Evolutionary conservation across 2,113 vertebrate species (phyloP).

Genomic region (Typhlomys cinereus): DNA sequence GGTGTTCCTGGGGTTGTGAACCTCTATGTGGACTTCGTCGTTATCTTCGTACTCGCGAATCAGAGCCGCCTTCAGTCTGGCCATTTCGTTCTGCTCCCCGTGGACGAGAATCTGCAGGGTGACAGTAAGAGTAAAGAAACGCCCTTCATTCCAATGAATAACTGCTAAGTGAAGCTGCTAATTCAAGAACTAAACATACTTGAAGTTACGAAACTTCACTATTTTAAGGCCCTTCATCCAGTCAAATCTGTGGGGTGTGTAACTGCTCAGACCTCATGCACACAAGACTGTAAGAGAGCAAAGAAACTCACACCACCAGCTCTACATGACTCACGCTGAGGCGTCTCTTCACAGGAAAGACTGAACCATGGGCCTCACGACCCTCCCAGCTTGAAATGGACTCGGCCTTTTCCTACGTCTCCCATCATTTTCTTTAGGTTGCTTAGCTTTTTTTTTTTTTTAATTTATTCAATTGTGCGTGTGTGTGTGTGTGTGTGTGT

Average conservation of each 20-base stretch:
- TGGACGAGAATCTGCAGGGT: conserved; percentile 93
- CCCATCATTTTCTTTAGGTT: neutral
- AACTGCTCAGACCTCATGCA: neutral
- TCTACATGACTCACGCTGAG: neutral
- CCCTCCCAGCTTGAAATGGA: neutral
- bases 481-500: no score
- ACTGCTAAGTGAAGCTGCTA: neutral
- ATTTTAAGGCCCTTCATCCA: neutral
- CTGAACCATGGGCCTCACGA: neutral
- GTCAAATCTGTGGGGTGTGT: neutral
- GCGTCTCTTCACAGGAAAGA: neutral
- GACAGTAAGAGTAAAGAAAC: neutral
- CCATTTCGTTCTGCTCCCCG: conserved; percentile 99
- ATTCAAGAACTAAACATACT: neutral
- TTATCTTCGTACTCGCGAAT: conserved; percentile 99
- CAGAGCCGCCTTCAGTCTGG: conserved; percentile 95
- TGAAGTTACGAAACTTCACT: neutral
- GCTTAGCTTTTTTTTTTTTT: neutral
- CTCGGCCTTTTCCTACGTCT: neutral
- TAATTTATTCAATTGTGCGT: no score
- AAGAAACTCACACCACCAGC: neutral
- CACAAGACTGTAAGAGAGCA: neutral
- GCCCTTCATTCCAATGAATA: neutral
- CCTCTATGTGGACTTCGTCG: conserved; percentile 96
- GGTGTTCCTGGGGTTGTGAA: conserved; percentile 97